These are phyloP conservation scores for Ochropleura plecta DNA, from an alignment of 2,888 invertebrate genomes.

Conservation along the genomic window DNA sequence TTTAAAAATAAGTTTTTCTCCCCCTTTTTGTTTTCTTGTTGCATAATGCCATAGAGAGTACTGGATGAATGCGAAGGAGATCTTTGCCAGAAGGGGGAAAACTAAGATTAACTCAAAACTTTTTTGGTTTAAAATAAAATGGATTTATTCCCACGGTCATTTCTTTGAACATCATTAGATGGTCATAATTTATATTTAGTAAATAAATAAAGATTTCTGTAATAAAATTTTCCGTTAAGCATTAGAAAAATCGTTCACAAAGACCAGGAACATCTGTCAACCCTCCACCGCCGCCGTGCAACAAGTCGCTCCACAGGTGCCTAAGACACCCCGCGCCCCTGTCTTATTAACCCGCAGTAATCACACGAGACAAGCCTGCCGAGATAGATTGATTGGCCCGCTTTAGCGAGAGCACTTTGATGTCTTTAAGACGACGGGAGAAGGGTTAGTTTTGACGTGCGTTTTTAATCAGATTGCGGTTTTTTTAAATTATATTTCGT, in stretches of 20 bases:
- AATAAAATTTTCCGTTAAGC: too few relatives aligned
- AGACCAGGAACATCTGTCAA: constrained; percentile 39
- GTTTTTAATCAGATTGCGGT: constrained; percentile 4
- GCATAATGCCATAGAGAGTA: neutral
- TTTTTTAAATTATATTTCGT: too few relatives aligned
- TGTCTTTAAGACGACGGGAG: constrained; percentile 31
- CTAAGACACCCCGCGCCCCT: constrained; percentile 53
- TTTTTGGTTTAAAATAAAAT: neutral
- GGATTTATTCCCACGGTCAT: neutral
- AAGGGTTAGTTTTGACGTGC: constrained; percentile 37
- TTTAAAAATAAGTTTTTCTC: neutral
- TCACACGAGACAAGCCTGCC: constrained; percentile 77
- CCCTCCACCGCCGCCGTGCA: constrained; percentile 50
- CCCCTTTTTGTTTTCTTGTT: neutral
- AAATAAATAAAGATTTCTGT: too few relatives aligned
- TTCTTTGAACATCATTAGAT: neutral
- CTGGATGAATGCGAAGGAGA: neutral
- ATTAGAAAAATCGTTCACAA: neutral
- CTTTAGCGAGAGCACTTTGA: constrained; percentile 33
- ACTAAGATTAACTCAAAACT: too few relatives aligned
- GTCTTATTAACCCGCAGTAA: constrained; percentile 76
- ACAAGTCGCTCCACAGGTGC: constrained; percentile 78
- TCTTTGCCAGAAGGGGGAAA: neutral
- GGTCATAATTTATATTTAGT: too few relatives aligned
- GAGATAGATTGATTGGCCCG: constrained; percentile 78